Percentiles rank a stretch among this genome's conserved stretches.
These are phyloP conservation scores for Cettia cetti DNA, from an alignment of 2,113 vertebrate species.

Conservation along the genomic window DNA sequence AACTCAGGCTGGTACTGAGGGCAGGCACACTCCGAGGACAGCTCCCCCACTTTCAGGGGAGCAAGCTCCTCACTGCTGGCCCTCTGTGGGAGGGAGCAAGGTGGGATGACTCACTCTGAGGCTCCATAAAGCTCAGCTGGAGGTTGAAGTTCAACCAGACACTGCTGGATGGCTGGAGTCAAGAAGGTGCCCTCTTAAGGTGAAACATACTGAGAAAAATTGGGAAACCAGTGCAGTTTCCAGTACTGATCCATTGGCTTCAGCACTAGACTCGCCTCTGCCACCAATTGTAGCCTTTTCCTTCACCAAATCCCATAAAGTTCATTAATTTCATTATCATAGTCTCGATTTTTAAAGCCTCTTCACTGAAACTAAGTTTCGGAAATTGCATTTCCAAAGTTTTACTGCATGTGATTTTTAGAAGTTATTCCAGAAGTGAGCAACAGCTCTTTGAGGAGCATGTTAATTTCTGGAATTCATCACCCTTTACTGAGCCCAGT, in stretches of 20 bases:
- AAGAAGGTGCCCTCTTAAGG: not conserved
- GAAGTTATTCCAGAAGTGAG: not conserved
- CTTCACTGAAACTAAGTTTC: not conserved
- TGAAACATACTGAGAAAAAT: not conserved
- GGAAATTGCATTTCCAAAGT: not conserved
- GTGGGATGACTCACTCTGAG: not conserved
- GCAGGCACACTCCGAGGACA: not conserved
- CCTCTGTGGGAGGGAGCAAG: not conserved
- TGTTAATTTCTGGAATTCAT: not conserved
- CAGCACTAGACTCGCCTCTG: not conserved
- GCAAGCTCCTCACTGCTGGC: not conserved
- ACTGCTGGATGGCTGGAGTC: not conserved
- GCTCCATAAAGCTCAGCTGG: not conserved
- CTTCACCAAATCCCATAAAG: not conserved
- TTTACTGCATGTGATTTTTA: not conserved
- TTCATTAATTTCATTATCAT: not conserved
- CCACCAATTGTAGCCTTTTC: not conserved
- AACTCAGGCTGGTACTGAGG: not conserved
- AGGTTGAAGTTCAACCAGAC: not conserved
- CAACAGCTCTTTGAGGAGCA: not conserved
- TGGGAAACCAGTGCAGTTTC: not conserved
- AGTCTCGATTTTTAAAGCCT: not conserved
- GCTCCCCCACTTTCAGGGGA: not conserved
- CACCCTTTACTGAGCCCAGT: not conserved
- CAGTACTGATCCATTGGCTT: not conserved